These are phyloP conservation scores for Dasysyrphus albostriatus DNA, from an alignment of 2,888 invertebrate species.

Conservation along the genomic window DNA sequence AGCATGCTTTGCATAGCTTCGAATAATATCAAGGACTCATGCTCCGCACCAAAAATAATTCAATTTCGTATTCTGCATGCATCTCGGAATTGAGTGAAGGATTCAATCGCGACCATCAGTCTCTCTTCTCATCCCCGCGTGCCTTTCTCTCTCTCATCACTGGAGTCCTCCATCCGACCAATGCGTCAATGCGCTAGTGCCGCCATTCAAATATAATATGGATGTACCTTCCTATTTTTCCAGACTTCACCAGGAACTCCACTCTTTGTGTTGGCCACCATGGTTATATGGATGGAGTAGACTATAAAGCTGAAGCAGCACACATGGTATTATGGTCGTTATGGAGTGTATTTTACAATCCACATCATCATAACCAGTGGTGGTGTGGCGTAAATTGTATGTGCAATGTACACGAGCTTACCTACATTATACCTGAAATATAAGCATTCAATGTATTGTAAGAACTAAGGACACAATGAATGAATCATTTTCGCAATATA, in stretches of 20 bases:
- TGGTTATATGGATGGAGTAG: not conserved
- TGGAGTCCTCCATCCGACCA: not conserved
- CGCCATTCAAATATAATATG: not conserved
- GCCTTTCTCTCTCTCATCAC: no score
- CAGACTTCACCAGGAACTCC: not conserved
- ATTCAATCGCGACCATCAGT: conserved; percentile 45
- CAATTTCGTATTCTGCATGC: conserved; percentile 56
- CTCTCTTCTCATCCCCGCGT: conserved; percentile 17
- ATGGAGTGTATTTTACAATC: conserved; percentile 21
- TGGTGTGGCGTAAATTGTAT: not conserved
- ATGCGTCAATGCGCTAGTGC: not conserved
- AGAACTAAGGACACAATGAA: conserved; percentile 20
- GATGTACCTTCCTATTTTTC: not conserved
- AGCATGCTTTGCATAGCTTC: conserved; percentile 30
- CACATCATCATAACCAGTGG: conserved; percentile 13
- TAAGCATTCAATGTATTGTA: not conserved
- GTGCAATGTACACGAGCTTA: not conserved
- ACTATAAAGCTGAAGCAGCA: not conserved
- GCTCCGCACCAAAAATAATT: conserved; percentile 44
- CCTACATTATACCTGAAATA: not conserved
- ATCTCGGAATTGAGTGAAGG: conserved; percentile 51
- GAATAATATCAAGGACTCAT: conserved; percentile 26
- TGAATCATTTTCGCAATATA: conserved; percentile 2
- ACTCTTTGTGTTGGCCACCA: conserved; percentile 19
- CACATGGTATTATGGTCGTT: conserved; percentile 24